phyloP scores from a whole-genome alignment of 2,888 invertebrate genomes.

The Cephonodes hylas region DNA sequence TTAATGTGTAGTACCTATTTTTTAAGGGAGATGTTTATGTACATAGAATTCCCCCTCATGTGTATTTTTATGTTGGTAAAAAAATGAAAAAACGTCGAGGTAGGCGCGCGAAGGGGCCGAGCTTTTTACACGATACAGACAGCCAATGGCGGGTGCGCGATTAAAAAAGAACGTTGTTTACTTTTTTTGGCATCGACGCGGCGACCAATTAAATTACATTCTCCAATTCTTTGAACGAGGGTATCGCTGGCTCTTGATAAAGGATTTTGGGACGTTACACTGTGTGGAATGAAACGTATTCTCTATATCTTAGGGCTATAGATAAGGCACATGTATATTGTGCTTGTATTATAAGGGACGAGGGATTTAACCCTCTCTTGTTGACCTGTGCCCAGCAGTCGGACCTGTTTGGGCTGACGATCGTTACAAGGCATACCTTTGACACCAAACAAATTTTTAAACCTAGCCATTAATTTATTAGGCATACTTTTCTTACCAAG shows the following conservation, averaged over 20 bases:
- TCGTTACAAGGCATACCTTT: too few relatives aligned
- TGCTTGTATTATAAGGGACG: background rate
- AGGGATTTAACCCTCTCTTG: too few relatives aligned
- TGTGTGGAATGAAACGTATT: background rate
- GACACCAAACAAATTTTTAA: too few relatives aligned
- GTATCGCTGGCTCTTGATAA: background rate
- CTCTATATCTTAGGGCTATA: background rate
- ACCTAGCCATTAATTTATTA: too few relatives aligned
- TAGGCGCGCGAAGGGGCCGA: slow-evolving; percentile 56
- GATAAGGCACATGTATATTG: background rate
- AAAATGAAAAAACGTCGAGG: slow-evolving; percentile 23
- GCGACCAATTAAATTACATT: slow-evolving; percentile 44
- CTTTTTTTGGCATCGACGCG: slow-evolving; percentile 37
- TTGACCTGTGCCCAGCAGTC: too few relatives aligned
- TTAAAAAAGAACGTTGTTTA: slow-evolving; percentile 58
- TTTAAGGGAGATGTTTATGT: background rate
- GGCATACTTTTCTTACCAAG: too few relatives aligned
- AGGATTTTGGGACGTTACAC: background rate
- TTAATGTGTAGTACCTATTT: background rate
- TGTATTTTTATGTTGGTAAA: slow-evolving; percentile 2
- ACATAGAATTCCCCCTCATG: background rate
- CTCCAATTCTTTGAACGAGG: slow-evolving; percentile 22
- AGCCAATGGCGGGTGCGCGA: slow-evolving; percentile 57
- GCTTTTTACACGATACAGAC: slow-evolving; percentile 57
- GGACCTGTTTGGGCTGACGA: too few relatives aligned